A percentile compares a stretch with the other conserved stretches of the same genome.
These are phyloP conservation scores for Echiichthys vipera DNA, from an alignment of 2,797 vertebrate genomes.

Conservation along the genomic window DNA sequence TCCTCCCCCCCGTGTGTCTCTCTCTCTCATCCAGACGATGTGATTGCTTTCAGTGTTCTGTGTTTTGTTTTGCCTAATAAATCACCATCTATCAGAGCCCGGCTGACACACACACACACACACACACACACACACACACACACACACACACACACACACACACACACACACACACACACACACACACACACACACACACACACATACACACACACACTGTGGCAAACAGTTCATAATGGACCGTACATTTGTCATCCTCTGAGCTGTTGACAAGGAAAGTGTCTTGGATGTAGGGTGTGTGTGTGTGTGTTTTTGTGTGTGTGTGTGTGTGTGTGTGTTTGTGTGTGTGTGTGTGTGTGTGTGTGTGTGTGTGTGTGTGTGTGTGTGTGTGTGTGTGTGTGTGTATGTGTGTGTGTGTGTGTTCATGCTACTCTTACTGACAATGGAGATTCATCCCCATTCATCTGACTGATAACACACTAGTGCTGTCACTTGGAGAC, in stretches of 20 bases:
- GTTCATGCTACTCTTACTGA: constrained; percentile 28
- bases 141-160: constrained; percentile 23
- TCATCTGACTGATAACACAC: constrained; percentile 66
- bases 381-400: constrained; percentile 28
- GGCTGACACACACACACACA: constrained; percentile 41
- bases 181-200: constrained; percentile 14
- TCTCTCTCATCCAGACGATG: constrained; percentile 36
- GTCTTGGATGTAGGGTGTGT: background rate
- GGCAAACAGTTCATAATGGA: no score
- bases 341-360: constrained; percentile 31
- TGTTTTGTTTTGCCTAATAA: constrained; percentile 74
- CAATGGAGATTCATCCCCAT: constrained; percentile 55
- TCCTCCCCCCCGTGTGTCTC: no score
- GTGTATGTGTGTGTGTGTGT: constrained; percentile 34
- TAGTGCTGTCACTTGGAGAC: constrained; percentile 43
- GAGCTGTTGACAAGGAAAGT: no score
- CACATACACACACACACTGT: constrained; percentile 14
- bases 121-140: constrained; percentile 35
- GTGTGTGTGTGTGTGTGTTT: constrained; percentile 19
- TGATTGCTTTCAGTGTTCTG: constrained; percentile 63
- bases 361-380: constrained; percentile 40
- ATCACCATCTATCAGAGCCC: constrained; percentile 68
- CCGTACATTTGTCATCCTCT: background rate
- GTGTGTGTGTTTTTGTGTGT: constrained; percentile 38
- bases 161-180: constrained; percentile 33